Percentiles rank a stretch among this genome's conserved stretches.
Conservation (phyloP, 2,888 invertebrate species). For the Ornithoptera alexandrae region DNA sequence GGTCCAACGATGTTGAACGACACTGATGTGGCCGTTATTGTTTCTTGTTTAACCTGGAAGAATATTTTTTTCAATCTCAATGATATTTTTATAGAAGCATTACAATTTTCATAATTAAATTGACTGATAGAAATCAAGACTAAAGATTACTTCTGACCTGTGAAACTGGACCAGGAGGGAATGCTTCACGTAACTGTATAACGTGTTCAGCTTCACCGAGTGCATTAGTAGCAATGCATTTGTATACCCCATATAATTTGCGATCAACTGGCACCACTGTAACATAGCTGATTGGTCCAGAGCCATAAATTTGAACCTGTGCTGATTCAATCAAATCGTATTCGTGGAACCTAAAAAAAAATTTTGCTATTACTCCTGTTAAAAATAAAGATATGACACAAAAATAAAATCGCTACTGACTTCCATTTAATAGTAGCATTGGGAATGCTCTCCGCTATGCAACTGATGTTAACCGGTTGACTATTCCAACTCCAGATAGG, state of each 20-base stretch:
- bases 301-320: slow-evolving; percentile 81
- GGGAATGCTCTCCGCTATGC: slow-evolving; percentile 92
- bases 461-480: slow-evolving; percentile 90
- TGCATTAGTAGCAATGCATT: slow-evolving; percentile 89
- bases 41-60: slow-evolving; percentile 82
- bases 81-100: not conserved
- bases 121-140: not conserved
- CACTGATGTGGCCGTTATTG: slow-evolving; percentile 90
- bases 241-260: slow-evolving; percentile 86
- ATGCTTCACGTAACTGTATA: slow-evolving; percentile 88
- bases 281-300: slow-evolving; percentile 86
- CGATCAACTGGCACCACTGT: slow-evolving; percentile 84
- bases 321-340: slow-evolving; percentile 77
- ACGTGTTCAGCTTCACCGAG: slow-evolving; percentile 84
- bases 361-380: not conserved
- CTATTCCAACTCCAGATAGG: slow-evolving; percentile 92
- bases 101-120: not conserved
- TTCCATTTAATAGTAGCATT: slow-evolving; percentile 95
- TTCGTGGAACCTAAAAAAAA: slow-evolving; percentile 66
- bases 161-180: slow-evolving; percentile 83
- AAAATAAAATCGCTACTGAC: slow-evolving; percentile 53
- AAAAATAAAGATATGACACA: not conserved
- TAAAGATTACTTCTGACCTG: slow-evolving; percentile 54
- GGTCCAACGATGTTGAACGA: slow-evolving; percentile 89
- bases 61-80: slow-evolving; percentile 13